Conservation (phyloP, 1,140 invertebrate species). For the Phthorimaea operculella region DNA sequence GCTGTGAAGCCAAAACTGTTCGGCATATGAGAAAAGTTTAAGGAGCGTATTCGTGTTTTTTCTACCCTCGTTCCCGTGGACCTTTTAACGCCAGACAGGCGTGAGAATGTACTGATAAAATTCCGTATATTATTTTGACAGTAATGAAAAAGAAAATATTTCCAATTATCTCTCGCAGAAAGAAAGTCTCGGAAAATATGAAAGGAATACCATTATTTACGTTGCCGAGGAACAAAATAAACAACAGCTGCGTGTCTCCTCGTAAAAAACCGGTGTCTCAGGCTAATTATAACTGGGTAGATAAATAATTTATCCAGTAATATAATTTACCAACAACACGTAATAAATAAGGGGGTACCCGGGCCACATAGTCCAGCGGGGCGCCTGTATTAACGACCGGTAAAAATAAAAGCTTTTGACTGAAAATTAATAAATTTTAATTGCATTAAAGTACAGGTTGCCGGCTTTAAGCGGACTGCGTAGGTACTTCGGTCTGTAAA, state of each 20-base stretch:
- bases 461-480: conserved; percentile 10
- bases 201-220: too few relatives aligned
- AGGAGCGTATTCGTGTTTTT: background rate
- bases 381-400: conserved; percentile 16
- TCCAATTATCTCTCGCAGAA: background rate
- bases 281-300: too few relatives aligned
- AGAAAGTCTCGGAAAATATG: too few relatives aligned
- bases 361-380: background rate
- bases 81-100: conserved; percentile 1
- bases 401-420: conserved; percentile 28
- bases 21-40: conserved; percentile 3
- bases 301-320: background rate
- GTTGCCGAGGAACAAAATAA: too few relatives aligned
- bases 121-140: background rate
- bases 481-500: background rate
- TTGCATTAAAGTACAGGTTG: conserved; percentile 30
- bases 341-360: conserved; percentile 7
- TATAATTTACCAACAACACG: conserved; percentile 16
- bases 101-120: conserved; percentile 1
- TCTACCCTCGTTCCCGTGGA: background rate
- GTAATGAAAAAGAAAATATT: background rate
- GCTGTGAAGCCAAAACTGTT: conserved; percentile 1
- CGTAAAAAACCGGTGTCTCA: too few relatives aligned
- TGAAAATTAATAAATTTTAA: conserved; percentile 42
- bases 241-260: too few relatives aligned